Evolutionary conservation across 2,113 vertebrate species (phyloP), one percentile per base, ranked within the genome.

Genomic region (Lichenostomus cassidix): DNA sequence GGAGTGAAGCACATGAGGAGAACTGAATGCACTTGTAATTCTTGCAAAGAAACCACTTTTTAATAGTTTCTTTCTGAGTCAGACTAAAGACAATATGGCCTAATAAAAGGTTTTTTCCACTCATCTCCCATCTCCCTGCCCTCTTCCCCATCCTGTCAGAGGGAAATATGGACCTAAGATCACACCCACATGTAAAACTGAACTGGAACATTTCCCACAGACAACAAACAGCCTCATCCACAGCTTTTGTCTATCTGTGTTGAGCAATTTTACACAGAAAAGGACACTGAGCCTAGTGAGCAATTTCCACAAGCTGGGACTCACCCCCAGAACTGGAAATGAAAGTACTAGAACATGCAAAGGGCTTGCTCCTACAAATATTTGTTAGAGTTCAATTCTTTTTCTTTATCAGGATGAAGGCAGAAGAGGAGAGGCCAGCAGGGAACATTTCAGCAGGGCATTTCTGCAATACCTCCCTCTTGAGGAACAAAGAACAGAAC

Each of bases 11-110:
- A 46, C 39, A 23, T 5, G 23, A 90, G 60, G 33, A 85, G 64
- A 76, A 85, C 28, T 35, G 42, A 70, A 89, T 55, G 74, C 37
- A 17, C 68, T 63, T 17, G 44, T 28, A 31, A 19, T 56, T 60
- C 74, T 76, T 80, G 73, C 47, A 74, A 37, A 68, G 73, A 92
- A 93, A 94, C 52, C 80, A 28, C 73, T 70, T 88, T 55, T 67
- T 81, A 70, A 88, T 55, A 74, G 52, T 74, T 94, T 87, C 76
- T 88, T 35, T 85, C 79, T 39, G 44, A 93, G 83, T 90, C 91
- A 89, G 69, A 50, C 42, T 63, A 59, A 74, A 70, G 70, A 83
- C 75, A 91, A 53, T 10, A 49, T 6, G 24, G 71, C 25, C 50
- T 76, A 85, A 69, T 27, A 76, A 73, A 91, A 64, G 49, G 71